phyloP scores from a whole-genome alignment of 1,140 invertebrate genomes.

The Cherax destructor region DNA sequence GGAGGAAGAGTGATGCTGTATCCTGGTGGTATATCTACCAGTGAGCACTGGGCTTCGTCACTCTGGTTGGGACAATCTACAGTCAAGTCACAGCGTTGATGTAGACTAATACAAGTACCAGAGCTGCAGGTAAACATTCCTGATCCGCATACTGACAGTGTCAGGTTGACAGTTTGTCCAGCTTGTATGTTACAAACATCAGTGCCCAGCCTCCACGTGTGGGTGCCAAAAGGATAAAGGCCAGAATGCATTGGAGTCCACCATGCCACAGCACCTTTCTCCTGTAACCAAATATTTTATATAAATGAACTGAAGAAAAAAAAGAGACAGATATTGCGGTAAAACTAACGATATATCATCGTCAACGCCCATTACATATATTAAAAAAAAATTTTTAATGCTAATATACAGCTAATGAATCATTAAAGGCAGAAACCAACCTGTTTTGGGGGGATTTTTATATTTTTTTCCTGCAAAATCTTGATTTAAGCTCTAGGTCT shows the following conservation, averaged over 20 bases:
- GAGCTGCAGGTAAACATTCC: constrained; percentile 93
- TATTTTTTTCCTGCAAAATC: too few relatives aligned
- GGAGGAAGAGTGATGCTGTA: constrained; percentile 62
- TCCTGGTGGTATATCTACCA: constrained; percentile 44
- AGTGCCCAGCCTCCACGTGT: constrained; percentile 7
- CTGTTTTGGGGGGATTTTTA: too few relatives aligned
- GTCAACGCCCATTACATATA: background rate
- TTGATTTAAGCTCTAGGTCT: too few relatives aligned
- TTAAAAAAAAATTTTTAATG: background rate
- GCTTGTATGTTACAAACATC: constrained; percentile 26
- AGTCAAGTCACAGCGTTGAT: constrained; percentile 87
- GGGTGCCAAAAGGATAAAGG: constrained; percentile 41
- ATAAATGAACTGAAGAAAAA: background rate
- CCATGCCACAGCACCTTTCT: background rate
- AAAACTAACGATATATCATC: background rate
- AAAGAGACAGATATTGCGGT: too few relatives aligned
- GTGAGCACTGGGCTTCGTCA: constrained; percentile 89
- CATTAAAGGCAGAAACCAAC: too few relatives aligned
- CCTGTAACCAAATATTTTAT: background rate
- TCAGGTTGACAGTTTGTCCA: constrained; percentile 38
- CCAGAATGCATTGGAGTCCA: constrained; percentile 9
- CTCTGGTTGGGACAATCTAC: constrained; percentile 89
- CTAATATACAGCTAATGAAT: too few relatives aligned
- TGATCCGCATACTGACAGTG: constrained; percentile 79
- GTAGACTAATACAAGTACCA: constrained; percentile 90